Base-by-base conservation (phyloP, 2,113 vertebrate species). In the Orthochromis malagaraziensis region DNA sequence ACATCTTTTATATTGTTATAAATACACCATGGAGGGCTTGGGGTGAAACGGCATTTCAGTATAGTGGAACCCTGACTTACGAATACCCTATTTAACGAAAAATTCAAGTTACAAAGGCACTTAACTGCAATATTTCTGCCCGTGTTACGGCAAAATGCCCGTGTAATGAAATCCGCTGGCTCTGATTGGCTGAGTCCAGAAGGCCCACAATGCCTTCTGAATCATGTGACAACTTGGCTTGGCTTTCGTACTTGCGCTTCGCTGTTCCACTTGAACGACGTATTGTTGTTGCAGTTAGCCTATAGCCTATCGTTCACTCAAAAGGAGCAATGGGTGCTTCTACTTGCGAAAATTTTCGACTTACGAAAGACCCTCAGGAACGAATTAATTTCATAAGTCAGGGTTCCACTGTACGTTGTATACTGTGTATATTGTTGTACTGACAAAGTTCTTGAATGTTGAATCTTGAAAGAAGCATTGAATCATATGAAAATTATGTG, bases 131-230 rank as follows among this genome's bases (percentile, higher is more conserved):
- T 57, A 5, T 57, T 57, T 29, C 24, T 9, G 55, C 55, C 24
- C 2, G 24, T 57, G 55, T 58, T 58, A 58, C 7, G 4, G 13
- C 24, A 57, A 57, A 57, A 16, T 13, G 24, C 55, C 4, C 13
- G 1, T 1, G 3, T 58, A 29, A 58, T 4, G 0, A 57, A 57
- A 58, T 58, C 24, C 1, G 3, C 7, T 58, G 55, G 55, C 13
- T 16, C 55, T 57, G 55, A 29, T 57, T 57, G 55, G 55, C 13
- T 29, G 55, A 57, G 55, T 16, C 13, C 55, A 14, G 24, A 57
- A 57, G 7, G 24, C 24, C 24, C 13, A 29, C 13, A 5, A 9
- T 29, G 55, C 24, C 24, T 57, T 16, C 55, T 1, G 7, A 57
- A 57, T 57, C 24, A 57, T 57, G 54, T 55, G 12, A 55, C 54